Evolutionary conservation across 2,888 invertebrate species (phyloP).

Genomic region (Scaptomyza polygonia): DNA sequence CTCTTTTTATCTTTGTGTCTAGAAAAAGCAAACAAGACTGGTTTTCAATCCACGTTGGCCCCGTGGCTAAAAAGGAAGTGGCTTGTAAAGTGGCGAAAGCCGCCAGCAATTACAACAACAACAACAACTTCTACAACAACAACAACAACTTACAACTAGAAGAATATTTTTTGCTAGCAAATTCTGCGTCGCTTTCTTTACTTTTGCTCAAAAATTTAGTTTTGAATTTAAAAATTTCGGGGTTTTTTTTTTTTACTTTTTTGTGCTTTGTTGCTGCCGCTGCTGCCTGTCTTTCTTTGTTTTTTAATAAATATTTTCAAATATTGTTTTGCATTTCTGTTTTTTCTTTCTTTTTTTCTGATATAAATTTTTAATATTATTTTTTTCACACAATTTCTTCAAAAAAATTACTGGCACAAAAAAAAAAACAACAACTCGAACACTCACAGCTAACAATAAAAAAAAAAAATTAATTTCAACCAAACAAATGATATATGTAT

Average conservation of each 20-base stretch:
- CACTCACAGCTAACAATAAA: constrained; percentile 47
- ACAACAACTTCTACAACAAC: constrained; percentile 32
- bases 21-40: constrained; percentile 33
- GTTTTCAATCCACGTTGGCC: constrained; percentile 49
- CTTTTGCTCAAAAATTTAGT: constrained; percentile 40
- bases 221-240: constrained; percentile 19
- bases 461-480: constrained; percentile 24
- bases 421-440: constrained; percentile 18
- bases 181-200: constrained; percentile 62
- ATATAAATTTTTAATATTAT: neutral
- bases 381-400: constrained; percentile 4
- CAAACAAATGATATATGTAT: constrained; percentile 27
- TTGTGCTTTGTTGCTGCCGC: constrained; percentile 15
- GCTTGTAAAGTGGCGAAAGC: constrained; percentile 78
- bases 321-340: constrained; percentile 1
- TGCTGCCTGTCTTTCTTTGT: constrained; percentile 5
- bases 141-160: constrained; percentile 23
- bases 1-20: neutral
- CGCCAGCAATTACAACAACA: constrained; percentile 44
- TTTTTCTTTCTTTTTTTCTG: constrained; percentile 6
- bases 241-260: constrained; percentile 7
- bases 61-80: constrained; percentile 72
- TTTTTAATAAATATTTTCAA: neutral
- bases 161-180: constrained; percentile 43
- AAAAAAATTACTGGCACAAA: constrained; percentile 11